Evolutionary conservation across 2,113 vertebrate species (phyloP).

Genomic region (Planiliza haematocheilus): DNA sequence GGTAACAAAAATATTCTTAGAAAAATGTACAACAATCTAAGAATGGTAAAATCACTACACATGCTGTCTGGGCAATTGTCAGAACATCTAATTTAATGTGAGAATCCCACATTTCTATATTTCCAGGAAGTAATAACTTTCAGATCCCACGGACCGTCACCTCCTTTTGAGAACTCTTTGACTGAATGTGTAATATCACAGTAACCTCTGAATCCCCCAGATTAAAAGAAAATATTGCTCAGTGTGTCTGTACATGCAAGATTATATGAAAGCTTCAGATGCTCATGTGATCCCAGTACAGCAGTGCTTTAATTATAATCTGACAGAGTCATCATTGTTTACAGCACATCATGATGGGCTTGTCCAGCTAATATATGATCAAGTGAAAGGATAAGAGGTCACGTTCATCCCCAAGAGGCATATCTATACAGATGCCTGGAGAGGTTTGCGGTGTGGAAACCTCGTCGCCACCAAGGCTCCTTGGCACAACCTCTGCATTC

Average conservation of each 20-base stretch:
- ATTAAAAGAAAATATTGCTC: not conserved
- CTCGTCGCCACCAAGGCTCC: conserved; percentile 64
- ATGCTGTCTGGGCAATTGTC: too few species aligned
- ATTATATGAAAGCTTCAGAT: conserved; percentile 1
- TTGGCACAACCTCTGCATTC: conserved; percentile 72
- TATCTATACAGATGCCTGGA: conserved; percentile 49
- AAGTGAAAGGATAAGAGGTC: conserved; percentile 56
- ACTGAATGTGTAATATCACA: not conserved
- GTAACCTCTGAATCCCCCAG: conserved; percentile 7
- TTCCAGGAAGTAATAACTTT: conserved; percentile 27
- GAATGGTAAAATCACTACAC: too few species aligned
- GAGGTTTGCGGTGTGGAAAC: conserved; percentile 66
- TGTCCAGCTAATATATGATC: conserved; percentile 42
- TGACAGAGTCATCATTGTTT: conserved; percentile 37
- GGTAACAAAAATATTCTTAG: too few species aligned
- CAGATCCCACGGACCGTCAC: conserved; percentile 6
- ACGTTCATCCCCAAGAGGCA: conserved; percentile 45
- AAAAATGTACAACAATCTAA: too few species aligned
- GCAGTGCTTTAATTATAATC: conserved; percentile 39
- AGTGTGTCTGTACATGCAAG: not conserved
- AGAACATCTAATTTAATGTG: conserved; percentile 1
- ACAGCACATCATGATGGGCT: conserved; percentile 5
- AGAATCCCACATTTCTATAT: conserved; percentile 1
- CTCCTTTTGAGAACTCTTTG: conserved; percentile 13
- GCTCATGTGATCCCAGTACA: not conserved